phyloP scores from a whole-genome alignment of 2,888 invertebrate species.

The Subacronicta megacephala region DNA sequence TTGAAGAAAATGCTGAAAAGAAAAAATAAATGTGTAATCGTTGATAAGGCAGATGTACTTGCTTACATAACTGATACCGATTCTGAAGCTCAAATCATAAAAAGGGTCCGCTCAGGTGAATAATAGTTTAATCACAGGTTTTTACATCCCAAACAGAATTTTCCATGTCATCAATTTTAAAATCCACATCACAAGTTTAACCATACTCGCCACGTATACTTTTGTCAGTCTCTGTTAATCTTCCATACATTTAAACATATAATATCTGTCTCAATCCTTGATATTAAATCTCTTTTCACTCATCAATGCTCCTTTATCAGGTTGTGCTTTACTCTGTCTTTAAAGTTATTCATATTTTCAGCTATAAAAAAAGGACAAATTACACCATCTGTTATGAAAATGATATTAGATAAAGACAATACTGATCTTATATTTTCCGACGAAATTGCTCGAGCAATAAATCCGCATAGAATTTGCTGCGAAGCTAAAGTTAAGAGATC shows the following conservation, averaged over 20 bases:
- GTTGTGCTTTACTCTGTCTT: too few relatives aligned
- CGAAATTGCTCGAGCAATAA: conserved; percentile 13
- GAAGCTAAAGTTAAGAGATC: conserved; percentile 4
- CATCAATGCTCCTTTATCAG: too few relatives aligned
- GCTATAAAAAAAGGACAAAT: conserved; percentile 34
- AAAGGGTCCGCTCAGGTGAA: conserved; percentile 29
- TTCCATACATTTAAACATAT: too few relatives aligned
- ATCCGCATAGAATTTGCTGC: conserved; percentile 4
- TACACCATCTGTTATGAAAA: conserved; percentile 41
- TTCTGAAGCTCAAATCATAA: conserved; percentile 21
- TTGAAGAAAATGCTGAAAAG: conserved; percentile 13
- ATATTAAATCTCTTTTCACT: too few relatives aligned
- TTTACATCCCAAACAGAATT: background rate
- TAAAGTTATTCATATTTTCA: conserved; percentile 17
- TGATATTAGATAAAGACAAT: conserved; percentile 36
- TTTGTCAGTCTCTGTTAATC: too few relatives aligned
- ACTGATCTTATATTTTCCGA: conserved; percentile 45
- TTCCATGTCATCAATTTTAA: background rate
- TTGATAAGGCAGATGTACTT: conserved; percentile 21
- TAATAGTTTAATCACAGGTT: too few relatives aligned
- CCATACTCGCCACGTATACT: too few relatives aligned
- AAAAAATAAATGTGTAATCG: conserved; percentile 2
- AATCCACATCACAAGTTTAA: background rate
- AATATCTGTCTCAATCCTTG: too few relatives aligned
- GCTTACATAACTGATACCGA: conserved; percentile 1